Evolutionary conservation across 2,888 invertebrate genomes (phyloP).

Genomic region (Arctia plantaginis): DNA sequence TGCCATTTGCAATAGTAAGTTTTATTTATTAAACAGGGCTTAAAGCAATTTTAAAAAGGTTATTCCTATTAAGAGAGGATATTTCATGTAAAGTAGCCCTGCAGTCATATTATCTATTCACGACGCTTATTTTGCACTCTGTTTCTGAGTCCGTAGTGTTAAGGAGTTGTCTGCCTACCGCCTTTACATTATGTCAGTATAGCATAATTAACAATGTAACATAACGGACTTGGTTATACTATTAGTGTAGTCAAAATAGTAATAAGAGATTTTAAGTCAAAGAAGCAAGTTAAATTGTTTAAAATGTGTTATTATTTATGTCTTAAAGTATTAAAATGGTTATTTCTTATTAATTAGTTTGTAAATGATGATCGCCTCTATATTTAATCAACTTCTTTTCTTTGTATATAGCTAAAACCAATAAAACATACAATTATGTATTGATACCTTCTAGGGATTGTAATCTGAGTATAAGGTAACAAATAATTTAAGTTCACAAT

Average conservation of each 20-base stretch:
- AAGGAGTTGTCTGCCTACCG: conserved; percentile 86
- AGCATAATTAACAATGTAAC: conserved; percentile 81
- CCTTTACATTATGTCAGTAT: conserved; percentile 86
- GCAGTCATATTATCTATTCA: conserved; percentile 35
- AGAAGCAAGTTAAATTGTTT: conserved; percentile 87
- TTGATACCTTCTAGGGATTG: background rate
- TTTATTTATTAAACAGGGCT: background rate
- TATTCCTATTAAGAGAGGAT: conserved; percentile 6
- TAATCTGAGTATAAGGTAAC: background rate
- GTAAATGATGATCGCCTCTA: conserved; percentile 83
- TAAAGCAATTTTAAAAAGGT: conserved; percentile 6
- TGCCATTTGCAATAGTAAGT: background rate
- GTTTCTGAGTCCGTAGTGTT: conserved; percentile 82
- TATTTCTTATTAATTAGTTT: conserved; percentile 87
- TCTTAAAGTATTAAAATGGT: conserved; percentile 87
- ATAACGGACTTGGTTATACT: conserved; percentile 85
- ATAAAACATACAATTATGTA: conserved; percentile 65
- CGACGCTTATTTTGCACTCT: conserved; percentile 68
- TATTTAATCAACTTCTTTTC: conserved; percentile 72
- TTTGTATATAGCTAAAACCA: conserved; percentile 76
- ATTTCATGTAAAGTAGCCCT: conserved; percentile 49
- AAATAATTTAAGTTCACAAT: conserved; percentile 1
- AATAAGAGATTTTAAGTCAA: conserved; percentile 86
- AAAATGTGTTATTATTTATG: conserved; percentile 87
- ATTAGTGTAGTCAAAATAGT: conserved; percentile 85